phyloP scores from a whole-genome alignment of 53 echinoderm and acorn worm species.

The Patiria pectinifera region DNA sequence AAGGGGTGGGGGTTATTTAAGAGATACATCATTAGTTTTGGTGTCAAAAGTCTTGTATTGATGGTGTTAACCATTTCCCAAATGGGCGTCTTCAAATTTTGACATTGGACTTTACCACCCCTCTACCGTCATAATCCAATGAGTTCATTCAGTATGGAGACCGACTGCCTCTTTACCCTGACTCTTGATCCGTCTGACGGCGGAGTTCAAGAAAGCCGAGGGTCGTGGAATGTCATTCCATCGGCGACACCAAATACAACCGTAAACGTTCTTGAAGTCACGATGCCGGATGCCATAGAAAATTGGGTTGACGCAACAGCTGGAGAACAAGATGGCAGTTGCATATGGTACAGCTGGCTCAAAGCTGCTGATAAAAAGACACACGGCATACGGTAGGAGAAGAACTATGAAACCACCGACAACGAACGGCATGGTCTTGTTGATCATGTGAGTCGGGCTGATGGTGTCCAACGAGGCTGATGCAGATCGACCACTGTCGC shows the following conservation, averaged over 20 bases:
- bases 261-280: slow-evolving; percentile 77
- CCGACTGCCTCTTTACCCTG: slow-evolving; percentile 56
- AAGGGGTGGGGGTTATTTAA: too few relatives aligned
- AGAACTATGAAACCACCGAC: slow-evolving; percentile 68
- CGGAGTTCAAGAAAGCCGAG: slow-evolving; percentile 46
- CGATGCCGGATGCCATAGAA: slow-evolving; percentile 80
- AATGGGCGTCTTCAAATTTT: slow-evolving; percentile 1
- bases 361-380: slow-evolving; percentile 42
- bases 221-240: slow-evolving; percentile 70
- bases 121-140: slow-evolving; percentile 62
- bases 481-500: neutral
- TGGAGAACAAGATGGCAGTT: slow-evolving; percentile 63
- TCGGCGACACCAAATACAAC: slow-evolving; percentile 58
- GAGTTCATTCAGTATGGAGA: slow-evolving; percentile 65
- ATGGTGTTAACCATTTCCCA: too few relatives aligned
- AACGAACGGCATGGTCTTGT: slow-evolving; percentile 77
- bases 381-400: slow-evolving; percentile 69
- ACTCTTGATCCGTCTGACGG: neutral
- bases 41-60: too few relatives aligned
- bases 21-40: too few relatives aligned
- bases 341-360: slow-evolving; percentile 63
- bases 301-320: slow-evolving; percentile 74
- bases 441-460: slow-evolving; percentile 44
- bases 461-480: neutral
- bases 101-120: slow-evolving; percentile 50